Evolutionary conservation across 2,888 invertebrate species (phyloP).

Genomic region (Torymus texanus): DNA sequence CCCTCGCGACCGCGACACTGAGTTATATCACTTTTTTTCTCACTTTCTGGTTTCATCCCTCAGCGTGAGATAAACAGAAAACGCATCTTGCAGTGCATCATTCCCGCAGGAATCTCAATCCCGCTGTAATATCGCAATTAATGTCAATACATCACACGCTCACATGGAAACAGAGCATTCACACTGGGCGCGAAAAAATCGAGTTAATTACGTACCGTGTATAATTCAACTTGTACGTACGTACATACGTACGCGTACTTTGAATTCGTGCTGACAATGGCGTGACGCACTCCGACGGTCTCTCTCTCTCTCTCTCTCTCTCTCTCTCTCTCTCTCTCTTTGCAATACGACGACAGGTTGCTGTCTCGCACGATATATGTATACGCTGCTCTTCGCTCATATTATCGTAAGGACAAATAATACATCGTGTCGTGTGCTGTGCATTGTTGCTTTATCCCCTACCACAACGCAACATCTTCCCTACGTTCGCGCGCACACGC

Average conservation of each 20-base stretch:
- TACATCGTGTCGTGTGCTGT: constrained; percentile 24
- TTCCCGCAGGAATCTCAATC: too few relatives aligned
- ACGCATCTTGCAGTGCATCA: too few relatives aligned
- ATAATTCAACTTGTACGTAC: constrained; percentile 26
- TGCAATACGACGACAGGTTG: constrained; percentile 12
- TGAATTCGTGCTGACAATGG: constrained; percentile 44
- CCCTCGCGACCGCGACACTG: too few relatives aligned
- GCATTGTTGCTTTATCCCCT: constrained; percentile 44
- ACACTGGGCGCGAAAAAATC: neutral
- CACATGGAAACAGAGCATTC: too few relatives aligned
- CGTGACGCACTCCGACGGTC: neutral
- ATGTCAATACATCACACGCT: too few relatives aligned
- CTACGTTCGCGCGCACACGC: neutral
- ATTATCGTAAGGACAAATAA: constrained; percentile 54
- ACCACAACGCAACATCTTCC: constrained; percentile 41
- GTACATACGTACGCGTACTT: constrained; percentile 11
- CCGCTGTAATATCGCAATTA: too few relatives aligned
- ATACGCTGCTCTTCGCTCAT: constrained; percentile 1
- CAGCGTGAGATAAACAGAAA: too few relatives aligned
- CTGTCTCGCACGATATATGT: too few relatives aligned
- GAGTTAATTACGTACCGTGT: constrained; percentile 38
- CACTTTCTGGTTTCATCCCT: too few relatives aligned
- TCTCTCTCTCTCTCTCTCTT: too few relatives aligned
- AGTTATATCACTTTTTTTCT: too few relatives aligned
- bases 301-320: too few relatives aligned